Conservation (phyloP, 37 sponge, comb jelly and placozoan species). For the Halichondria panicea region DNA sequence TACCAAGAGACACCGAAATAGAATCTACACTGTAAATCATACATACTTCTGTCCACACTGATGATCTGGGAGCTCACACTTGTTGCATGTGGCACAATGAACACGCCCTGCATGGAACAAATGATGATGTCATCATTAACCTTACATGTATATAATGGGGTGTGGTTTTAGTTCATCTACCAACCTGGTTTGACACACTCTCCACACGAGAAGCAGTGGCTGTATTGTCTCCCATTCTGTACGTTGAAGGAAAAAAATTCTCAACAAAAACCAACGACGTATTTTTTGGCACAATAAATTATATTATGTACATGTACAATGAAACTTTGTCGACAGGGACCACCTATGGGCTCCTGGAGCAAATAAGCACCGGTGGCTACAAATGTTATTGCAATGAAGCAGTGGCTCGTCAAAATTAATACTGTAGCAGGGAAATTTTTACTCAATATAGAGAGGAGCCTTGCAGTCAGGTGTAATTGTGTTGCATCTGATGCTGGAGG, state of each 20-base stretch:
- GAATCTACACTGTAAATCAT: not conserved
- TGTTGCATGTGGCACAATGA: slow-evolving; percentile 29
- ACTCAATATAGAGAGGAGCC: not conserved
- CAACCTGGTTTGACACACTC: slow-evolving; percentile 81
- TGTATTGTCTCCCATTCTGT: slow-evolving; percentile 80
- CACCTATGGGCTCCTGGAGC: no score
- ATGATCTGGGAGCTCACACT: slow-evolving; percentile 31
- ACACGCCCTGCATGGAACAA: slow-evolving; percentile 21
- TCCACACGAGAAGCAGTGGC: slow-evolving; percentile 72
- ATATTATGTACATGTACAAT: not conserved
- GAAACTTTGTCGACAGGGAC: no score
- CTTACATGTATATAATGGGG: not conserved
- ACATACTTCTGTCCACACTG: slow-evolving; percentile 11
- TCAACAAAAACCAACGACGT: no score
- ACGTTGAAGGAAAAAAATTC: not conserved
- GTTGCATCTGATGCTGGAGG: not conserved
- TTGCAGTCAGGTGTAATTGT: no score
- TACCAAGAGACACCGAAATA: no score
- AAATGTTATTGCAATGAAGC: not conserved
- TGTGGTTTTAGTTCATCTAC: not conserved
- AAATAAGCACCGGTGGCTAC: no score
- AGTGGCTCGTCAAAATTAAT: not conserved
- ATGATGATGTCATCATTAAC: not conserved
- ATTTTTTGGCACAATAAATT: not conserved
- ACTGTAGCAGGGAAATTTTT: not conserved